phyloP scores from a whole-genome alignment of 2,113 vertebrate genomes.

The Crypturellus undulatus region DNA sequence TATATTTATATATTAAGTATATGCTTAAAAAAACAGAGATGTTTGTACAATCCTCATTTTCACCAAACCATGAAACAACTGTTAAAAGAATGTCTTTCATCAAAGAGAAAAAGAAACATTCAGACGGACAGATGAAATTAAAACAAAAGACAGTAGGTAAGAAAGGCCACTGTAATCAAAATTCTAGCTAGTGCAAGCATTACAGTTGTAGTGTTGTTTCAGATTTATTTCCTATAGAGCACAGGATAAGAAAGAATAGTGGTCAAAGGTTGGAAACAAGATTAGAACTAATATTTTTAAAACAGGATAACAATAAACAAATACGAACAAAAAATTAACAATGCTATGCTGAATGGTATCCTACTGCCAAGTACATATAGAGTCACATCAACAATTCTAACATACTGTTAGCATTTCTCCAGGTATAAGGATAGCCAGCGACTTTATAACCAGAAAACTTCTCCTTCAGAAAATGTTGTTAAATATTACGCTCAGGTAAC shows the following conservation, averaged over 20 bases:
- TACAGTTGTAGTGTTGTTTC: background rate
- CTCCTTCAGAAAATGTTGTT: background rate
- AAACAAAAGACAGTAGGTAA: background rate
- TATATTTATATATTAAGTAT: background rate
- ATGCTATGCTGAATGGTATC: background rate
- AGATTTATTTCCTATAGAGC: background rate
- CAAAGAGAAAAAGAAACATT: background rate
- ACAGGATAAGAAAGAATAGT: background rate
- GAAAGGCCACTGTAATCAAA: background rate
- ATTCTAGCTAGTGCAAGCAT: background rate
- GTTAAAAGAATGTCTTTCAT: background rate
- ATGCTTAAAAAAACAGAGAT: background rate
- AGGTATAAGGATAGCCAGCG: background rate
- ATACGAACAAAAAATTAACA: background rate
- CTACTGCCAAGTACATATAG: background rate
- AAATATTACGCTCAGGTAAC: background rate
- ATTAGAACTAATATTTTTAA: background rate
- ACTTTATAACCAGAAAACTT: background rate
- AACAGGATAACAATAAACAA: background rate
- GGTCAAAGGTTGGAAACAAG: background rate
- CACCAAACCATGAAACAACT: background rate
- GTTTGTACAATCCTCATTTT: background rate
- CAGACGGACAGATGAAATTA: background rate
- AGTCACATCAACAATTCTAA: background rate
- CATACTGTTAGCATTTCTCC: background rate